Base-by-base conservation (phyloP, 1,140 invertebrate genomes). In the Gryon sp. region DNA sequence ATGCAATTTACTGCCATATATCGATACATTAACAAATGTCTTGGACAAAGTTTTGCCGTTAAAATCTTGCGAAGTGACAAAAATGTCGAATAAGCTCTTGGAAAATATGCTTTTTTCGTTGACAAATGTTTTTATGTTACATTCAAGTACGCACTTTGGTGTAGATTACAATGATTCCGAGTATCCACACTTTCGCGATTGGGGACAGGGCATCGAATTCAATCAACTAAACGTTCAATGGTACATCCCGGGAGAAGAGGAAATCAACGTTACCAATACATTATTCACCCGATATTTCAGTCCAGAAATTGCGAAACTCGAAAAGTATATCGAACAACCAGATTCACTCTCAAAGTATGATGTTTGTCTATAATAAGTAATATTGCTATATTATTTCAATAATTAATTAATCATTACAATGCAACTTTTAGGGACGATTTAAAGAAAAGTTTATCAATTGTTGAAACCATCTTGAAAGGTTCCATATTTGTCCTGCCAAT, bases 151-250 rank as follows among this genome's bases (percentile, higher is more conserved):
- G 81, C 90, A 90, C 0, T 84, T 91, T 4, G 87, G 91, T 7
- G 41, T 43, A 9, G 90, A 92, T 52, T 93, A 91, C 70, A 91
- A 93, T 43, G 88, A 90, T 43, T 91, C 92, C 1, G 91, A 95
- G 43, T 95, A 93, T 89, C 88, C 96, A 6, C 92, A 95, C 2
- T 91, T 97, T 11, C 93, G 93, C 6, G 92, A 97, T 68, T 98
- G 97, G 97, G 96, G 95, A 0, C 90, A 91, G 59, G 88, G 92
- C 0, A 90, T 92, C 7, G 87, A 94, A 76, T 80, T 94, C 2
- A 86, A 93, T 18, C 89, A 92, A 2, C 84, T 95, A 7, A 89
- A 92, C 4, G 88, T 96, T 1, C 87, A 93, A 30, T 98, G 95
- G 95, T 94, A 96, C 82, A 86, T 93, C 11, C 95, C 96, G 0